These are phyloP conservation scores for Macropus fuliginosus DNA, from an alignment of 2,797 vertebrate genomes.

Conservation along the genomic window DNA sequence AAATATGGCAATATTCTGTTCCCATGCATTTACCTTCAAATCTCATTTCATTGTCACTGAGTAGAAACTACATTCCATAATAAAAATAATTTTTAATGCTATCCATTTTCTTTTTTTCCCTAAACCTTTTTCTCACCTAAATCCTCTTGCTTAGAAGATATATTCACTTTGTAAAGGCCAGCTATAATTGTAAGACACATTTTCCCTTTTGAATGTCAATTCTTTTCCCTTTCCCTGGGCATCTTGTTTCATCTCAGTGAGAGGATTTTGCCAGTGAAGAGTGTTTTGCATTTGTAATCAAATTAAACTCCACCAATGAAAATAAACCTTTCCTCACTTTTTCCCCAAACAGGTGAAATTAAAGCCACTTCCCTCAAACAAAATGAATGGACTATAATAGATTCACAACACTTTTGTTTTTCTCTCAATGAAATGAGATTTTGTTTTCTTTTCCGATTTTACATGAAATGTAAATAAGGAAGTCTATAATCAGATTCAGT, in stretches of 20 bases:
- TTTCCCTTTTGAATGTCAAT: conserved; percentile 19
- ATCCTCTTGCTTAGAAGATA: neutral
- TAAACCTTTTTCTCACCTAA: conserved; percentile 38
- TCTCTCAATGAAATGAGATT: conserved; percentile 50
- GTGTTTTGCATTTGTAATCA: conserved; percentile 50
- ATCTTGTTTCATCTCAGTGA: conserved; percentile 46
- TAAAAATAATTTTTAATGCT: conserved; percentile 12
- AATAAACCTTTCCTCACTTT: conserved; percentile 28
- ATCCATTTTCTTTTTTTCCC: neutral
- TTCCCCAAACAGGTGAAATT: conserved; percentile 26
- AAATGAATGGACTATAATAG: conserved; percentile 54
- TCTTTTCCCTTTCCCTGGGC: neutral
- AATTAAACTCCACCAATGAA: conserved; percentile 65
- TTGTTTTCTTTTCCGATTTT: conserved; percentile 59
- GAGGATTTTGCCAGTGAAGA: conserved; percentile 35
- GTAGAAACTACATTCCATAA: neutral
- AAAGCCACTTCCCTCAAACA: conserved; percentile 45
- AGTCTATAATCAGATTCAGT: conserved; percentile 37
- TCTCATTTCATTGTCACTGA: neutral
- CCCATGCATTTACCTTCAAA: neutral
- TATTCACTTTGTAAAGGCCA: conserved; percentile 3
- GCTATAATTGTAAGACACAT: neutral
- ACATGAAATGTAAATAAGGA: conserved; percentile 70
- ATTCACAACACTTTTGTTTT: conserved; percentile 42
- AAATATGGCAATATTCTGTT: neutral